phyloP scores from a whole-genome alignment of 2,113 vertebrate genomes.

The Muntiacus reevesi region DNA sequence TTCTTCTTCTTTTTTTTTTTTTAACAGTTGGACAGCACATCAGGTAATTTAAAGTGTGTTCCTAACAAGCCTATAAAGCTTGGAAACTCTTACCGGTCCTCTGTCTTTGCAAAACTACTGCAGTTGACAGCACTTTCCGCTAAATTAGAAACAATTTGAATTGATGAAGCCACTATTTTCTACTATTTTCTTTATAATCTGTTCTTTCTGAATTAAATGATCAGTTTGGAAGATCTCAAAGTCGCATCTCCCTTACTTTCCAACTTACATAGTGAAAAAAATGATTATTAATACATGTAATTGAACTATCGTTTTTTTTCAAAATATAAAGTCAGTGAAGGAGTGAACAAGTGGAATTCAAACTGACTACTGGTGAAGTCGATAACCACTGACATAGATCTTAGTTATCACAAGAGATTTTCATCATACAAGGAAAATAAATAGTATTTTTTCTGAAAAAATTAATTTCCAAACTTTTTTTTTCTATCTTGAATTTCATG shows the following conservation, averaged over 20 bases:
- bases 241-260: not conserved
- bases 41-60: constrained; percentile 11
- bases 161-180: constrained; percentile 4
- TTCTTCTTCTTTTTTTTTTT: not conserved
- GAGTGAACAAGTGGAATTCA: not conserved
- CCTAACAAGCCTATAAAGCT: not conserved
- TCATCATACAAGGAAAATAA: not conserved
- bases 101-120: not conserved
- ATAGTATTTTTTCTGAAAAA: not conserved
- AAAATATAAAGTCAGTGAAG: not conserved
- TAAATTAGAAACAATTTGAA: constrained; percentile 56
- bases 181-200: not conserved
- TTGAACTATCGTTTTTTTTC: not conserved
- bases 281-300: not conserved
- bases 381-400: not conserved
- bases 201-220: constrained; percentile 31
- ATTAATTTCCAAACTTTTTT: not conserved
- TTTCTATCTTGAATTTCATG: not conserved
- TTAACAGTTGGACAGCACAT: not conserved
- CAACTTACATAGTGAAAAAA: not conserved
- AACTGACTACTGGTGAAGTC: not conserved
- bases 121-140: not conserved
- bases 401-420: not conserved
- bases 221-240: constrained; percentile 29
- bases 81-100: not conserved